Conservation (phyloP, 2,113 vertebrate species). For the Mohoua ochrocephala region DNA sequence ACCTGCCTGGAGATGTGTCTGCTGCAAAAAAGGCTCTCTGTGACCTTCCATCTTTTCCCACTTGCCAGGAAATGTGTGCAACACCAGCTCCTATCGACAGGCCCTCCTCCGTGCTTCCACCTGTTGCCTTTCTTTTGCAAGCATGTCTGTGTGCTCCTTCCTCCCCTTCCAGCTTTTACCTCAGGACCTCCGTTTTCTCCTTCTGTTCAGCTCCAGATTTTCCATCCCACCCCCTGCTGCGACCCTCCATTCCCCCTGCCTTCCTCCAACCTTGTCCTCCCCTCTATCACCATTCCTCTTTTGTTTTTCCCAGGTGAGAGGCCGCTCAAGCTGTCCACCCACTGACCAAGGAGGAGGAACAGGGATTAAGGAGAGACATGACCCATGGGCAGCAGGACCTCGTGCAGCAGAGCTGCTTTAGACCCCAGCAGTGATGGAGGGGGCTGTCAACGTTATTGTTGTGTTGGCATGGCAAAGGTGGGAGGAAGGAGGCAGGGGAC, state of each 20-base stretch:
- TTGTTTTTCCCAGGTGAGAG: not conserved
- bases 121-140: not conserved
- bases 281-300: not conserved
- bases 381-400: not conserved
- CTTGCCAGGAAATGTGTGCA: not conserved
- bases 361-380: fast-evolving
- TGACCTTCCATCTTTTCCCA: not conserved
- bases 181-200: not conserved
- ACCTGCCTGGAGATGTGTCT: not conserved
- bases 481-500: not conserved
- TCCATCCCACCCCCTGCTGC: not conserved
- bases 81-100: not conserved
- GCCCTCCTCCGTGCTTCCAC: not conserved
- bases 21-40: not conserved
- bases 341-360: not conserved
- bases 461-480: conserved; percentile 11
- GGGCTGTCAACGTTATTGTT: not conserved
- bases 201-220: not conserved
- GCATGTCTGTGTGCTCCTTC: not conserved
- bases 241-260: not conserved
- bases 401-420: not conserved
- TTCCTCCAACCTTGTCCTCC: not conserved
- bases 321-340: not conserved
- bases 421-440: not conserved
- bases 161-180: not conserved